phyloP scores from a whole-genome alignment of 2,888 invertebrate species.

The Ryuthela nishihirai region DNA sequence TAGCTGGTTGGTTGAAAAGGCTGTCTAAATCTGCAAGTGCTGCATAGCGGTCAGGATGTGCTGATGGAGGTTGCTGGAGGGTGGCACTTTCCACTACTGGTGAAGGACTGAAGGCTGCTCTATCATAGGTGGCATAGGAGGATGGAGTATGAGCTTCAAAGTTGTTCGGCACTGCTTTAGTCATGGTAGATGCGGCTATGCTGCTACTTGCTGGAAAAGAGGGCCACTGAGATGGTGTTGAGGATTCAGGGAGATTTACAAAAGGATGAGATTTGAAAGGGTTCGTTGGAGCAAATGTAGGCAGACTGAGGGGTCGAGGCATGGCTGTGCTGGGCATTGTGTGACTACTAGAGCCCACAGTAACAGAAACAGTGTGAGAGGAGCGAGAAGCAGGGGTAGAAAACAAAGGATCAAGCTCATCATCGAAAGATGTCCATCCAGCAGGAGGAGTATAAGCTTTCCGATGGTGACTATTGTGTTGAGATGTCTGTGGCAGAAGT shows the following conservation, averaged over 20 bases:
- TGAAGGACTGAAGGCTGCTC: too few species aligned
- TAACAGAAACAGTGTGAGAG: slow-evolving; percentile 23
- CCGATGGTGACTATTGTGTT: not conserved
- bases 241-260: slow-evolving; percentile 4
- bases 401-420: slow-evolving; percentile 33
- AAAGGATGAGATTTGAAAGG: slow-evolving; percentile 15
- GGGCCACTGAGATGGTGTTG: slow-evolving; percentile 36
- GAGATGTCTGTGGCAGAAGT: not conserved
- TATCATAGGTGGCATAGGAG: too few species aligned
- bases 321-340: slow-evolving; percentile 6
- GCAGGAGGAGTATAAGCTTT: slow-evolving; percentile 15
- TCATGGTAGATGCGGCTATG: slow-evolving; percentile 5
- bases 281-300: slow-evolving; percentile 32
- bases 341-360: slow-evolving; percentile 6
- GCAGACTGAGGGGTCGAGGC: slow-evolving; percentile 32
- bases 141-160: slow-evolving; percentile 29
- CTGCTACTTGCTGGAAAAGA: slow-evolving; percentile 33
- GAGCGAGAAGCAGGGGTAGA: slow-evolving; percentile 17
- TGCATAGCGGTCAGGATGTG: slow-evolving; percentile 92
- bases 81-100: too few species aligned
- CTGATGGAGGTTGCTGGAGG: slow-evolving; percentile 51
- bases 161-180: not conserved
- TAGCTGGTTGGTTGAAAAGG: slow-evolving; percentile 51
- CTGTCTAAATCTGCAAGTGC: slow-evolving; percentile 89
- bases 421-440: slow-evolving; percentile 40